Evolutionary conservation across 1,140 invertebrate genomes (phyloP).

Genomic region (Lutraria rhynchaena): DNA sequence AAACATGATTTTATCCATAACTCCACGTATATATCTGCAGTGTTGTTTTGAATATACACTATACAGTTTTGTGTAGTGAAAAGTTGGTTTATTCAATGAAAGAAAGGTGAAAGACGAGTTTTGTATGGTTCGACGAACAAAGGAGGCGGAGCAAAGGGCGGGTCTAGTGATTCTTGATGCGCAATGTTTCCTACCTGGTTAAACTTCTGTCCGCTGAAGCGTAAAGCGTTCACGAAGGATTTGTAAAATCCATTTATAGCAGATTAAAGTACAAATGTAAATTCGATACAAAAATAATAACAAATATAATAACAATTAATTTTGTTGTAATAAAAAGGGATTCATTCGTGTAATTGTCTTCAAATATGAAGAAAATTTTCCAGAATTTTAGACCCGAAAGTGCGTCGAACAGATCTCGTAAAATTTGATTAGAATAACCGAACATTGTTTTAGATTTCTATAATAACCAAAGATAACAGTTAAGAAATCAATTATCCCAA

Average conservation of each 20-base stretch:
- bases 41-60: too few species aligned
- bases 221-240: not conserved
- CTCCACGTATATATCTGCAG: too few species aligned
- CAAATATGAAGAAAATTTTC: not conserved
- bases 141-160: constrained; percentile 40
- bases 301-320: not conserved
- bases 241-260: not conserved
- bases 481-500: too few species aligned
- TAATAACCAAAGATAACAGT: too few species aligned
- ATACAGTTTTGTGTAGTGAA: too few species aligned
- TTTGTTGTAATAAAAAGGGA: not conserved
- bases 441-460: too few species aligned
- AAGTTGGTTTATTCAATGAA: too few species aligned
- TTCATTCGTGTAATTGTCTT: not conserved
- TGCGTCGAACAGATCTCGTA: too few species aligned
- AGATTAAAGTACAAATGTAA: not conserved
- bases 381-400: not conserved
- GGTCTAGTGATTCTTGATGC: not conserved
- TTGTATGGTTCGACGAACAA: constrained; percentile 27
- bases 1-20: too few species aligned
- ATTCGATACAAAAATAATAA: not conserved
- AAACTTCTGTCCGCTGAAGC: constrained; percentile 29
- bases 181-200: not conserved
- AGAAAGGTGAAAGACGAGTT: constrained; percentile 39
- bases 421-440: too few species aligned